Evolutionary conservation across 2,113 vertebrate genomes (phyloP).

Genomic region (Ptyas mucosa): DNA sequence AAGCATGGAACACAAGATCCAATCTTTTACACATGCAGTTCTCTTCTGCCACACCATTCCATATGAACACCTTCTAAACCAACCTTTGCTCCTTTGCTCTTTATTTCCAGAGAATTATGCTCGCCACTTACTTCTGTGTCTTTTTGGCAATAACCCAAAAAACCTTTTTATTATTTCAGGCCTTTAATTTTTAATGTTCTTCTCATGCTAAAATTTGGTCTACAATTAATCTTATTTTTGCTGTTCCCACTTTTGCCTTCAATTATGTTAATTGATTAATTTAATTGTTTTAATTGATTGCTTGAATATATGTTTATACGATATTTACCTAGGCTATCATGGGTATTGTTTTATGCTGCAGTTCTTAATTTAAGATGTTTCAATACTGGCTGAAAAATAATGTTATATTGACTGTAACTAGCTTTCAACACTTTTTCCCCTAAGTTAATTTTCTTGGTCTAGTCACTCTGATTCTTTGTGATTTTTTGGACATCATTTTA

Average conservation of each 20-base stretch:
- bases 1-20: not conserved
- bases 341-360: too few relatives aligned
- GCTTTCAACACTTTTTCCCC: not conserved
- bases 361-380: not conserved
- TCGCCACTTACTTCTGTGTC: not conserved
- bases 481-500: not conserved
- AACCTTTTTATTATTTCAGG: not conserved
- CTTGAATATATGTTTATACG: too few relatives aligned
- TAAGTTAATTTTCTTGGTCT: not conserved
- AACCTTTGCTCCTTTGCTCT: not conserved
- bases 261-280: not conserved
- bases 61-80: not conserved
- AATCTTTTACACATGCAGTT: not conserved
- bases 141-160: not conserved
- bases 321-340: too few relatives aligned
- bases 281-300: too few relatives aligned
- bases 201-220: not conserved
- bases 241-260: not conserved
- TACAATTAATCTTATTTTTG: not conserved
- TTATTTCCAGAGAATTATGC: not conserved
- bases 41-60: not conserved
- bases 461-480: not conserved
- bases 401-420: not conserved
- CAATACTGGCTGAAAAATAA: not conserved
- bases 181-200: not conserved